A percentile compares a stretch with the other conserved stretches of the same genome.
These are phyloP conservation scores for Pristionchus japonicus DNA, from an alignment of 2,888 invertebrate species.

Conservation along the genomic window DNA sequence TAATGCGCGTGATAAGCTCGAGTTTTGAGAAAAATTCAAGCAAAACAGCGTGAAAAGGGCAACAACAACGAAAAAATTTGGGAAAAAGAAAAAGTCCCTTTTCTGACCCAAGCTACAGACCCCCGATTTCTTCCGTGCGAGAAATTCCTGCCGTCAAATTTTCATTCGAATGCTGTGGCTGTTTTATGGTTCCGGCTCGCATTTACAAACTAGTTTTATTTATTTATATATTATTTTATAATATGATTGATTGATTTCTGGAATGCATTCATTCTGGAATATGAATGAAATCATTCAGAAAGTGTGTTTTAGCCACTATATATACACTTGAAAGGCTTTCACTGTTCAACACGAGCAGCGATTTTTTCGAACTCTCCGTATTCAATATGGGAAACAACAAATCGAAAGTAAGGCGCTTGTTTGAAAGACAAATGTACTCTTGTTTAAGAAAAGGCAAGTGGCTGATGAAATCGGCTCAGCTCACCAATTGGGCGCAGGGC, in stretches of 20 bases:
- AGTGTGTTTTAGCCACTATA: too few species aligned
- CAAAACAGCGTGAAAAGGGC: background rate
- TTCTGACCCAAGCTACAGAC: background rate
- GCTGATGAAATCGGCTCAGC: background rate
- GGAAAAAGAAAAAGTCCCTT: background rate
- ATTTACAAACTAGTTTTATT: too few species aligned
- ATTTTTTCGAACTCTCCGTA: too few species aligned
- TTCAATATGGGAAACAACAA: background rate
- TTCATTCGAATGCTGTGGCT: too few species aligned
- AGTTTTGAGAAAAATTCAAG: background rate
- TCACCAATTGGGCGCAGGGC: background rate
- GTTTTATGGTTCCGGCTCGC: too few species aligned
- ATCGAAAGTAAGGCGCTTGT: background rate
- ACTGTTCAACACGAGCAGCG: too few species aligned
- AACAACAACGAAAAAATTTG: background rate
- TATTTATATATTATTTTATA: too few species aligned
- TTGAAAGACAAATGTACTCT: background rate
- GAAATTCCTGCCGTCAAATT: too few species aligned
- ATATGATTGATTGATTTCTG: too few species aligned
- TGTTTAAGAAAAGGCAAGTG: background rate
- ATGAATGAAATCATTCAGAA: too few species aligned
- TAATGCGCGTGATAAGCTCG: background rate
- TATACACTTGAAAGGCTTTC: too few species aligned
- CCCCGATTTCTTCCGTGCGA: background rate
- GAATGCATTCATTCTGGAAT: too few species aligned